Evolutionary conservation across 2,888 invertebrate species (phyloP).

Genomic region (Megaustenia siamemsis): DNA sequence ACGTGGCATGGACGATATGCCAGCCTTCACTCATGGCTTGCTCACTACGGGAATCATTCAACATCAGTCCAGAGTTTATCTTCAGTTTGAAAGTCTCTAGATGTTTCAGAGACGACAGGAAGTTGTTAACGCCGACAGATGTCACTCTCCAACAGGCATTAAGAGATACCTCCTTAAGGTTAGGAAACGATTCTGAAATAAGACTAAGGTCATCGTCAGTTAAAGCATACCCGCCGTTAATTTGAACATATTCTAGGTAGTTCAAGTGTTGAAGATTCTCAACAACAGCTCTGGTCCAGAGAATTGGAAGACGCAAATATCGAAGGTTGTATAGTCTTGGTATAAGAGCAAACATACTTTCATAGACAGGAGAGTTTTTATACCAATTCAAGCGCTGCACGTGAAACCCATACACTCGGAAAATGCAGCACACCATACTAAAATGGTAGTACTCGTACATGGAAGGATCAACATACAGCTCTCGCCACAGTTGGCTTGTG

Average conservation of each 20-base stretch:
- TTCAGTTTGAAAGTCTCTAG: conserved; percentile 67
- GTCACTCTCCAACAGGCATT: conserved; percentile 72
- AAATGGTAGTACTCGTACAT: conserved; percentile 64
- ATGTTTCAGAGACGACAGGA: conserved; percentile 59
- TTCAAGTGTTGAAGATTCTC: conserved; percentile 61
- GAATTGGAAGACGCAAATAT: conserved; percentile 66
- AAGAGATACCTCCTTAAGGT: conserved; percentile 64
- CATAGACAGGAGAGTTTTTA: conserved; percentile 69
- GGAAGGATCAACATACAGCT: conserved; percentile 64
- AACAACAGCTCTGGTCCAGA: conserved; percentile 69
- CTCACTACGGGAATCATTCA: conserved; percentile 67
- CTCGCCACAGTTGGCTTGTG: conserved; percentile 67
- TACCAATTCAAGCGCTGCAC: conserved; percentile 69
- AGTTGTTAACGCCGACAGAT: conserved; percentile 59
- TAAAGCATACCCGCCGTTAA: conserved; percentile 70
- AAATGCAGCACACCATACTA: conserved; percentile 65
- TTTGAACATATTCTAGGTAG: conserved; percentile 65
- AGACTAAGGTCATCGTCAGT: conserved; percentile 63
- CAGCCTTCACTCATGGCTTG: conserved; percentile 66
- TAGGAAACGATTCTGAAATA: conserved; percentile 63
- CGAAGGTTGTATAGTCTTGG: conserved; percentile 63
- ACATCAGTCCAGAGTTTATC: conserved; percentile 67
- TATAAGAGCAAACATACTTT: conserved; percentile 67
- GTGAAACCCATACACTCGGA: conserved; percentile 67
- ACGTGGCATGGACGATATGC: conserved; percentile 59